A percentile compares a stretch with the other conserved stretches of the same genome.
Conservation (phyloP, 2,113 vertebrate genomes). For the Chloebia gouldiae region DNA sequence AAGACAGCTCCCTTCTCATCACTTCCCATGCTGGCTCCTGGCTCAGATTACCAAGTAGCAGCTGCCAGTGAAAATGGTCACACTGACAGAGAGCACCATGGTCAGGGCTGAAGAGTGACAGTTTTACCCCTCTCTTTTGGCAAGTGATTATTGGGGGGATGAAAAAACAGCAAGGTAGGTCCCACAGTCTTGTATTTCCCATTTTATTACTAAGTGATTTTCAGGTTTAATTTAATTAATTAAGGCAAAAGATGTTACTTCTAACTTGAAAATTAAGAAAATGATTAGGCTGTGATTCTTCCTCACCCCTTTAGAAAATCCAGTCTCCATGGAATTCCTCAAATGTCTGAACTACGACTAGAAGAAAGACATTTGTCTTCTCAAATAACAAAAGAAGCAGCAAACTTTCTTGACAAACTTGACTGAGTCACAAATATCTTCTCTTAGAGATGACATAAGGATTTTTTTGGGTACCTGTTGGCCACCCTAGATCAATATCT, state of each 20-base stretch:
- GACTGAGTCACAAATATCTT: not conserved
- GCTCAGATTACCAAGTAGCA: not conserved
- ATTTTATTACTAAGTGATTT: not conserved
- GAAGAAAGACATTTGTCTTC: not conserved
- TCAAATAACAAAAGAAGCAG: not conserved
- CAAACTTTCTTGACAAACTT: not conserved
- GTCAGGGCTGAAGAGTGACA: not conserved
- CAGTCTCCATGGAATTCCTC: not conserved
- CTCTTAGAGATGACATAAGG: not conserved
- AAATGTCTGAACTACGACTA: not conserved
- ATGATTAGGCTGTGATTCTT: not conserved
- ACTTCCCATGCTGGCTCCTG: not conserved
- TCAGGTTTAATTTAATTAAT: not conserved
- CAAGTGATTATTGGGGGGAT: fast-evolving
- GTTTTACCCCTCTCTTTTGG: not conserved
- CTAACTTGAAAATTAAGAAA: not conserved
- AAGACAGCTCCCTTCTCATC: not conserved
- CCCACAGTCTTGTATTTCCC: not conserved
- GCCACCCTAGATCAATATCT: not conserved
- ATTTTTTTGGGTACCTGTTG: not conserved
- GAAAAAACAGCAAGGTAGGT: not conserved
- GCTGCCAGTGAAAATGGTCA: not conserved
- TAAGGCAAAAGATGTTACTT: not conserved
- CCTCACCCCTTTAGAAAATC: not conserved
- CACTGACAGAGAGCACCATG: not conserved